A percentile compares a stretch with the other conserved stretches of the same genome.
Evolutionary conservation across 23 tunicate species (phyloP).

Genomic region (Aplidium turbinatum): DNA sequence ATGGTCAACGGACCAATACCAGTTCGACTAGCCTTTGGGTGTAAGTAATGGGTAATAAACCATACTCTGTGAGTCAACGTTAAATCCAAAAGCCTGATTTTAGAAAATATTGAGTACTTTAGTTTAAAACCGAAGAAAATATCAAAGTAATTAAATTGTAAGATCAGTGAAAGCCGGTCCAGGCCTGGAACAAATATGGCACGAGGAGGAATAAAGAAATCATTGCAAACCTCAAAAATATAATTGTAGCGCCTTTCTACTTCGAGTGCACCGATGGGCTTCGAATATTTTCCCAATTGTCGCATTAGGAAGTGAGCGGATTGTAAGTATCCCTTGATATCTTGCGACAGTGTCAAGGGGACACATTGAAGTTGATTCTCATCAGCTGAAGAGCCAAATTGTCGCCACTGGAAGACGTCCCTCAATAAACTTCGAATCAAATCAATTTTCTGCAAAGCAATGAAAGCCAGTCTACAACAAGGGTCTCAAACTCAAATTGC

Average conservation of each 20-base stretch:
- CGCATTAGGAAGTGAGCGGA: slow-evolving; percentile 4
- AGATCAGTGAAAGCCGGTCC: too few species aligned
- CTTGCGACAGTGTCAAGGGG: slow-evolving; percentile 4
- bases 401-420: background rate
- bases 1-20: too few species aligned
- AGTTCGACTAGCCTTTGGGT: too few species aligned
- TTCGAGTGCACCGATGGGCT: slow-evolving; percentile 28
- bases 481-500: too few species aligned
- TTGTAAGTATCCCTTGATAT: background rate
- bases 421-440: background rate
- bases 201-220: background rate
- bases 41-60: too few species aligned
- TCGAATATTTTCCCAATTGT: background rate
- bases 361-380: background rate
- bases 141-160: too few species aligned
- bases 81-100: too few species aligned
- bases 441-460: slow-evolving; percentile 15
- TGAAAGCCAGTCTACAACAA: too few species aligned
- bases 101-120: too few species aligned
- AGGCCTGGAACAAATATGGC: too few species aligned
- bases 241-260: slow-evolving; percentile 4
- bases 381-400: background rate
- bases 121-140: too few species aligned
- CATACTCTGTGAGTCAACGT: too few species aligned
- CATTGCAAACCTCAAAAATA: background rate